phyloP scores from a whole-genome alignment of 2,113 vertebrate genomes.

The Corynorhinus townsendii region DNA sequence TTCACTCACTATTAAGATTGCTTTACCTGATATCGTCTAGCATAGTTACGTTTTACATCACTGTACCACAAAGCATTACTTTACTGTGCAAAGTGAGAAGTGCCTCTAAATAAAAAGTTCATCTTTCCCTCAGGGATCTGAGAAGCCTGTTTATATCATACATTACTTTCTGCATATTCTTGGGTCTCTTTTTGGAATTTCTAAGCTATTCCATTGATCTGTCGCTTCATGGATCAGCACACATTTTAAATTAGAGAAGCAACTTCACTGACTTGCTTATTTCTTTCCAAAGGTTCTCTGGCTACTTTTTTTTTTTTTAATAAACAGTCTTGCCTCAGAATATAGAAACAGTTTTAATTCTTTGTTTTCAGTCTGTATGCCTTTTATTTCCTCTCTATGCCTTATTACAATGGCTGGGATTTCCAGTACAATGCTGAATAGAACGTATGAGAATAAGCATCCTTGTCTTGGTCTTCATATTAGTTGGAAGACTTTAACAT shows the following conservation, averaged over 20 bases:
- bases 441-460: background rate
- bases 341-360: background rate
- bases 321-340: background rate
- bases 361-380: background rate
- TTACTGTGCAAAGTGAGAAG: background rate
- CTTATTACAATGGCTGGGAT: background rate
- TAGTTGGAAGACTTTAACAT: background rate
- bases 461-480: background rate
- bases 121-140: background rate
- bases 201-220: background rate
- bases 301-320: background rate
- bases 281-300: background rate
- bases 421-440: background rate
- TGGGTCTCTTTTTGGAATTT: background rate
- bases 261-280: background rate
- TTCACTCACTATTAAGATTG: background rate
- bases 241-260: constrained; percentile 8
- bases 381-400: background rate
- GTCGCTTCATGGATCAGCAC: background rate
- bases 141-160: background rate
- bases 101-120: background rate
- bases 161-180: background rate
- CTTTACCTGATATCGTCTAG: background rate
- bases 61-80: too few species aligned
- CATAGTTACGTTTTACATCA: background rate